A percentile compares a stretch with the other conserved stretches of the same genome.
Evolutionary conservation across 2,888 invertebrate genomes (phyloP).

Genomic region (Halocaridina rubra): DNA sequence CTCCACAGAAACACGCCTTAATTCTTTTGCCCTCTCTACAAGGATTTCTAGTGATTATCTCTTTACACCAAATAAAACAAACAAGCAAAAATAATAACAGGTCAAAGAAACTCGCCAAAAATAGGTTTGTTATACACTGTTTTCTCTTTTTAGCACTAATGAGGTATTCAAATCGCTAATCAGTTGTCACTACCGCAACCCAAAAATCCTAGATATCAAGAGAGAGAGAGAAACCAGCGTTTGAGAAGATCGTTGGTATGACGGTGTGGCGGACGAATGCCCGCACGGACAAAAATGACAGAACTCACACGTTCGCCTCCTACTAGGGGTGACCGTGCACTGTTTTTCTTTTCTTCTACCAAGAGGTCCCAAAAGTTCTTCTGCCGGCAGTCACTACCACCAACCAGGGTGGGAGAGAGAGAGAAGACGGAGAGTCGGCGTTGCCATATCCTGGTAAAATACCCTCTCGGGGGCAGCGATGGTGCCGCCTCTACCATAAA

Average conservation of each 20-base stretch:
- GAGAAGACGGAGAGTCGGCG: not conserved
- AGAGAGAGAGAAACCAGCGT: too few species aligned
- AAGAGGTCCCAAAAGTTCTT: not conserved
- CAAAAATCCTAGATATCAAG: too few species aligned
- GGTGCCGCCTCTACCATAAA: constrained; percentile 13
- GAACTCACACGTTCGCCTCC: constrained; percentile 16
- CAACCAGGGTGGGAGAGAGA: not conserved
- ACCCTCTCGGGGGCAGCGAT: constrained; percentile 16
- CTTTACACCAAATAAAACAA: too few species aligned
- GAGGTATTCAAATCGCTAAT: too few species aligned
- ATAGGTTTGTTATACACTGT: too few species aligned
- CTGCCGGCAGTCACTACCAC: not conserved
- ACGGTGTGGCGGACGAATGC: too few species aligned
- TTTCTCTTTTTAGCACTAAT: too few species aligned
- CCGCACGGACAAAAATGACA: not conserved
- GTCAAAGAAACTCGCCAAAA: too few species aligned
- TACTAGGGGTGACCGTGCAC: constrained; percentile 26
- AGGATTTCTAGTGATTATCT: too few species aligned
- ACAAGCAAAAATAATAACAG: too few species aligned
- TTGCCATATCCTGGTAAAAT: constrained; percentile 16
- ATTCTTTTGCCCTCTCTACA: not conserved
- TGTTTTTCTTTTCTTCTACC: constrained; percentile 26
- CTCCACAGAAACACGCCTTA: not conserved
- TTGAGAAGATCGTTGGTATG: too few species aligned
- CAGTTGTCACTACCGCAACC: too few species aligned